These are phyloP conservation scores for Zingel zingel DNA, from an alignment of 2,113 vertebrate species.

Conservation along the genomic window DNA sequence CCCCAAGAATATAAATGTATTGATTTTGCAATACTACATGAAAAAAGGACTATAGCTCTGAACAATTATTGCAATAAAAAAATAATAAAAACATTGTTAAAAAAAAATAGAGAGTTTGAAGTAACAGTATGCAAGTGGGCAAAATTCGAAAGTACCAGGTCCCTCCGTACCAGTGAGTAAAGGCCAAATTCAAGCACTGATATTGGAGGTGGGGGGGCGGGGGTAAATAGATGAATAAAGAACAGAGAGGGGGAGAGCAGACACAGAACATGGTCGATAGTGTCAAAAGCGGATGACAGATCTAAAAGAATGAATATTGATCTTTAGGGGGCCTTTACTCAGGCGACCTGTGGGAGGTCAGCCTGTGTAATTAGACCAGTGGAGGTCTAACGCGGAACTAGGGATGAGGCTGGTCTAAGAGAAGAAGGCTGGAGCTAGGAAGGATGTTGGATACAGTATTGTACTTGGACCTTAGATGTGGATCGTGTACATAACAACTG, in stretches of 20 bases:
- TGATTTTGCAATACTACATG: no score
- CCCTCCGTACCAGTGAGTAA: constrained; percentile 4
- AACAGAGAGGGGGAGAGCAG: constrained; percentile 70
- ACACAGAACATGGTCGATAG: constrained; percentile 85
- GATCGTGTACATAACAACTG: neutral
- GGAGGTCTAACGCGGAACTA: constrained; percentile 66
- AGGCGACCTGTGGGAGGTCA: constrained; percentile 87
- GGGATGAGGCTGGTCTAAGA: constrained; percentile 37
- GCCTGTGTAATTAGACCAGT: constrained; percentile 83
- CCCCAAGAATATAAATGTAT: no score
- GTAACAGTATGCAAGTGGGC: neutral
- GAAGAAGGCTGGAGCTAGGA: constrained; percentile 17
- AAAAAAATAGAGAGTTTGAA: neutral
- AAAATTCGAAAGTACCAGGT: constrained; percentile 10
- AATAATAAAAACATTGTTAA: no score
- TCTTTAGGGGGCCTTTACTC: constrained; percentile 80
- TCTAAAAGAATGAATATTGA: constrained; percentile 91
- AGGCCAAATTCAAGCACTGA: constrained; percentile 21
- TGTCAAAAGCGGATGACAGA: constrained; percentile 89
- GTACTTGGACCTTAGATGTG: constrained; percentile 8
- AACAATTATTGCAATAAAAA: no score
- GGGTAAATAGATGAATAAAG: constrained; percentile 84
- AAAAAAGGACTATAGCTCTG: no score
- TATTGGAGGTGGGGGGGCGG: constrained; percentile 8
- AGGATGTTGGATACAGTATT: constrained; percentile 10